Conservation (phyloP, 2,797 vertebrate species). For the Epinephelus coioides region DNA sequence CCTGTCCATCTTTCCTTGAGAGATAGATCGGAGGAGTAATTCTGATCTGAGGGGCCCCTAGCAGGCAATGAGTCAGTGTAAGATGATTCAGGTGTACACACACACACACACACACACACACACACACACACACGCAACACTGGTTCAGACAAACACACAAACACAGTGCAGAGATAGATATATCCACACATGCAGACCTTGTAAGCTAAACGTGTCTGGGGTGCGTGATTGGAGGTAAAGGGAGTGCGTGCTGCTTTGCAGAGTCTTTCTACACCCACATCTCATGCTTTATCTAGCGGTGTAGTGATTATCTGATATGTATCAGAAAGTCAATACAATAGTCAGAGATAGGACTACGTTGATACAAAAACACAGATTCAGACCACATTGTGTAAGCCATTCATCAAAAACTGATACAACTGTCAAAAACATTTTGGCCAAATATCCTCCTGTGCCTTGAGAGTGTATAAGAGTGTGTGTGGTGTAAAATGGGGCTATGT, state of each 20-base stretch:
- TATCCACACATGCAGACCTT: conserved; percentile 22
- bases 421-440: conserved; percentile 27
- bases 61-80: conserved; percentile 44
- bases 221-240: conserved; percentile 12
- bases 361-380: conserved; percentile 9
- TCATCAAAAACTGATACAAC: conserved; percentile 32
- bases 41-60: conserved; percentile 32
- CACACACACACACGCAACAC: no score
- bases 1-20: conserved; percentile 40
- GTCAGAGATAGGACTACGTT: conserved; percentile 3
- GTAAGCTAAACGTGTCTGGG: conserved; percentile 21
- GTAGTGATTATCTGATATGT: conserved; percentile 33
- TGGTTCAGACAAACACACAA: conserved; percentile 1
- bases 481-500: no score
- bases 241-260: not conserved
- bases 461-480: not conserved
- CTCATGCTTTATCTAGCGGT: conserved; percentile 10
- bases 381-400: conserved; percentile 8
- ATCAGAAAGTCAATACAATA: conserved; percentile 33
- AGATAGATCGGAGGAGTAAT: conserved; percentile 44
- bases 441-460: conserved; percentile 10
- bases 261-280: conserved; percentile 20
- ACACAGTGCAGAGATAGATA: conserved; percentile 11
- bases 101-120: no score
- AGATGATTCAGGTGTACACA: conserved; percentile 28